Base-by-base conservation (phyloP, 2,113 vertebrate genomes). In the Pampusana beccarii region DNA sequence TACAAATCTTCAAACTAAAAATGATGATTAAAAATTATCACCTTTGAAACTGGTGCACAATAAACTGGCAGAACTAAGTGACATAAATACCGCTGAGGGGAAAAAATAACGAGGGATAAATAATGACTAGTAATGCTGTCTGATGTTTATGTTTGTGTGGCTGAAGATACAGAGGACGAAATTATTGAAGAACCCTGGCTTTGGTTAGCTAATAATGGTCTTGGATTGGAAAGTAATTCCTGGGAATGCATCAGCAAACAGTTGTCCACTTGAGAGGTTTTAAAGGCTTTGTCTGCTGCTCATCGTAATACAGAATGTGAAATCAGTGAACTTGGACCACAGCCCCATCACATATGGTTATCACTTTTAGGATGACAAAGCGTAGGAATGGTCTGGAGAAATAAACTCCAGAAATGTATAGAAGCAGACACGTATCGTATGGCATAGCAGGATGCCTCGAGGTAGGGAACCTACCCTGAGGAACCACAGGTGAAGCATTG, bases 341-440 rank as follows among this genome's bases (percentile, higher is more conserved):
- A 75, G 38, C 31, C 53, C 36, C 17, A 51, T 84, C 42, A 64
- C 23, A 13, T 67, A 36, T 1, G 5, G 26, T 72, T 79, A 16
- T 65, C 0, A 2, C 56, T 92, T 93, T 65, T 53, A 61, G 40
- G 50, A 48, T 40, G 48, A 56, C 10, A 38, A 10, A 56, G 9
- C 25, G 28, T 26, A 12, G 6, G 53, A 67, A 46, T 13, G 51
- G 19, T 88, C 29, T 75, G 74, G 66, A 60, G 36, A 88, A 95
- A 53, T 77, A 51, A 42, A 33, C n/a, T 71, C 28, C n/a, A 46
- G 71, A 90, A 86, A 69, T 0, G 0, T 66, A 5, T 14, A 62
- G 65, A 50, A 85, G 31, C 33, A 50, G 75, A 36, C 26, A 7
- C 1, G 1, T 38, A 56, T 5, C 0, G 0, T 56, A 18, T 75